Evolutionary conservation across 1,140 invertebrate species (phyloP).

Genomic region (Nasonia longicornis): DNA sequence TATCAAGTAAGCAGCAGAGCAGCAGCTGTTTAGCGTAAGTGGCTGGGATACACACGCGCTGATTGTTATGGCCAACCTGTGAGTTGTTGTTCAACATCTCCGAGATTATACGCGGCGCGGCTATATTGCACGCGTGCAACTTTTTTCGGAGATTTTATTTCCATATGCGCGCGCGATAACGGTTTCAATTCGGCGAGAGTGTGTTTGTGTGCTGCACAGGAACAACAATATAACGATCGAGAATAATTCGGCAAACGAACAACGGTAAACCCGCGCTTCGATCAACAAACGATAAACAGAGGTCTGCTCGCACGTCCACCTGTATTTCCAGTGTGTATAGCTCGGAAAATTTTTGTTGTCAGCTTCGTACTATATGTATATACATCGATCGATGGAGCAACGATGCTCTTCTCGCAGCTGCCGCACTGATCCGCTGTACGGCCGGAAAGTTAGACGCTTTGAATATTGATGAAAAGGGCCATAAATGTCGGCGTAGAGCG

Average conservation of each 20-base stretch:
- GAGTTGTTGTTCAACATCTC: conserved; percentile 18
- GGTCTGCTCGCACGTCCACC: no score
- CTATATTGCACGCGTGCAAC: no score
- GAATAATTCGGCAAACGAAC: no score
- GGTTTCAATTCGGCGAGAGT: no score
- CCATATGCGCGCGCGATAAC: no score
- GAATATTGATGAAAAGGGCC: not conserved
- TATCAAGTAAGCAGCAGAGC: conserved; percentile 12
- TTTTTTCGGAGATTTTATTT: no score
- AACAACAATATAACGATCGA: no score
- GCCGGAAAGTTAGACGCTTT: not conserved
- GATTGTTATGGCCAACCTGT: conserved; percentile 25
- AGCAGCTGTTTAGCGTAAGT: conserved; percentile 28
- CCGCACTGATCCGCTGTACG: not conserved
- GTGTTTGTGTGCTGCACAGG: no score
- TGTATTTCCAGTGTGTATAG: no score
- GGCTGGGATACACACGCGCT: conserved; percentile 9
- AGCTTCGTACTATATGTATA: not conserved
- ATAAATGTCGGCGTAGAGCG: not conserved
- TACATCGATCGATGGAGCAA: not conserved
- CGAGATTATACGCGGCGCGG: not conserved
- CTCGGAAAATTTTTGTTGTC: not conserved
- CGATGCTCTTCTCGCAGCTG: not conserved
- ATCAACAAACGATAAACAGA: no score
- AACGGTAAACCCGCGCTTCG: no score